A percentile compares a stretch with the other conserved stretches of the same genome.
phyloP scores from a whole-genome alignment of 2,888 invertebrate species.

The Blastobasis lacticolella region DNA sequence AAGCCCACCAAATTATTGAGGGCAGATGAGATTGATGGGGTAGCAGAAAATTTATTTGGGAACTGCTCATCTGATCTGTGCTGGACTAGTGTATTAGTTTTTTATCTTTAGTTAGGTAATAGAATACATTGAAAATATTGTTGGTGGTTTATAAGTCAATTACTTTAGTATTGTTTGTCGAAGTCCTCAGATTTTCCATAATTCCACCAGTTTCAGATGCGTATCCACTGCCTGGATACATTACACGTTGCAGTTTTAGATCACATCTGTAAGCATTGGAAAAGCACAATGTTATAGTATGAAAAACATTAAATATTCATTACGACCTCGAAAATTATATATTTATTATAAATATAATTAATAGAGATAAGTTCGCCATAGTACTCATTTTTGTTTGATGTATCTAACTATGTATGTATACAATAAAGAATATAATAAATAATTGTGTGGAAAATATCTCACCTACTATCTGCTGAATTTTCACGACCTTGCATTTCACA shows the following conservation, averaged over 20 bases:
- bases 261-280: slow-evolving; percentile 63
- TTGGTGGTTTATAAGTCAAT: background rate
- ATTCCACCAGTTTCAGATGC: slow-evolving; percentile 90
- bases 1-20: too few relatives aligned
- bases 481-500: slow-evolving; percentile 94
- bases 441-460: background rate
- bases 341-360: background rate
- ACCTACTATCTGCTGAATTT: slow-evolving; percentile 83
- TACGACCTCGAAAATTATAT: background rate
- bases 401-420: too few relatives aligned
- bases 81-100: too few relatives aligned
- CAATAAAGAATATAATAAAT: background rate
- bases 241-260: slow-evolving; percentile 76
- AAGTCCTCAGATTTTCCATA: slow-evolving; percentile 86
- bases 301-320: background rate
- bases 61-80: too few relatives aligned
- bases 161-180: slow-evolving; percentile 85
- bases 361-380: too few relatives aligned
- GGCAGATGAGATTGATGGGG: background rate
- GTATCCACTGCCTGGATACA: slow-evolving; percentile 90
- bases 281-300: background rate
- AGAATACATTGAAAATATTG: too few relatives aligned
- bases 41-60: background rate
- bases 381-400: too few relatives aligned
- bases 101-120: too few relatives aligned